Evolutionary conservation across 2,797 vertebrate species (phyloP), one percentile per base, ranked within the genome.

Genomic region (Natrix natrix): DNA sequence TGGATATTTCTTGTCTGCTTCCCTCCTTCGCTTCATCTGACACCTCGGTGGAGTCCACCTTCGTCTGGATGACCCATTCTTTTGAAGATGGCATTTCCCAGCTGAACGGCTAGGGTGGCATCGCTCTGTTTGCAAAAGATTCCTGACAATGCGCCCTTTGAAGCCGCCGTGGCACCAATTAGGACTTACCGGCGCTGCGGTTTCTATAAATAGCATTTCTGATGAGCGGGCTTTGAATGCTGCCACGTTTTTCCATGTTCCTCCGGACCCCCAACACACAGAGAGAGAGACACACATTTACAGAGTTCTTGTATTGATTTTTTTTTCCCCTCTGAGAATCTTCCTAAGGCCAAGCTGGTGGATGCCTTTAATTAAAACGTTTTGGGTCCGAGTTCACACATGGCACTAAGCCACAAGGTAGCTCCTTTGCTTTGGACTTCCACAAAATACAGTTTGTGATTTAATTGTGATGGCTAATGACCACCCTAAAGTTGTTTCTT

Each of bases 191-290:
- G 56, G 88, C 48, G 86, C 90, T 88, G 91, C 60, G 43, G 61
- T 3, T 88, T 93, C 90, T 88, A 91, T 93, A 93, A 93, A 93
- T 93, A 93, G 54, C 86, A 43, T 88, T 88, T 91, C 92, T 37
- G 63, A 88, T 88, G 90, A 60, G 86, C 63, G 0, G 8, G 61
- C 26, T 93, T 88, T 28, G 90, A 88, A 90, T n/a, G 86, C 89
- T 52, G 26, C 74, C 28, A 78, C 55, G 74, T 55, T 60, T 59
- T 60, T 56, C 60, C 89, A 48, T 43, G 83, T 69, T 90, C 83
- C 89, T 90, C 10, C 32, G 8, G 52, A 63, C 91, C 63, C 22
- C 61, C 54, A 54, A 11, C 32, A 43, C 56, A n/a, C 5, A n/a
- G 1, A 57, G 16, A 54, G 52, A 60, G 22, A 37, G 32, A 37